Evolutionary conservation across 2,113 vertebrate species (phyloP).

Genomic region (Coreoperca whiteheadi): DNA sequence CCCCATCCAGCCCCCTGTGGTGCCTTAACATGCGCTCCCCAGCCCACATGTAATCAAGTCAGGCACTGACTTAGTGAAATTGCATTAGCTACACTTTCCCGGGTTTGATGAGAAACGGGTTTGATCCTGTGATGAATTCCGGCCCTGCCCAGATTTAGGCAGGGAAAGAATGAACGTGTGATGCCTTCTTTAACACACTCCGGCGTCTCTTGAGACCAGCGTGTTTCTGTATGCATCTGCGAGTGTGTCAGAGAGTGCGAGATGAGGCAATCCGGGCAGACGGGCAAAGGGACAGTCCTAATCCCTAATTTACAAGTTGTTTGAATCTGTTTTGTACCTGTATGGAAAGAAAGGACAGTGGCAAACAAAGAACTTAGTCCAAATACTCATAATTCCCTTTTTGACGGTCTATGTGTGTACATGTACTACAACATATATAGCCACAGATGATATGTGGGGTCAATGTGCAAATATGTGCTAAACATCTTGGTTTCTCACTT

Average conservation of each 20-base stretch:
- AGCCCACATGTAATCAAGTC: slow-evolving; percentile 86
- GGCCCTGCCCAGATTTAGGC: slow-evolving; percentile 70
- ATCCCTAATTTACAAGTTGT: slow-evolving; percentile 63
- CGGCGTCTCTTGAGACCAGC: slow-evolving; percentile 46
- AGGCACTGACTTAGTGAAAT: slow-evolving; percentile 89
- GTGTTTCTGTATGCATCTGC: slow-evolving; percentile 49
- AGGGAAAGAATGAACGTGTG: slow-evolving; percentile 61
- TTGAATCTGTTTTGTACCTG: slow-evolving; percentile 29
- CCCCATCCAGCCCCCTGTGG: slow-evolving; percentile 52
- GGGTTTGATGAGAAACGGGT: slow-evolving; percentile 86
- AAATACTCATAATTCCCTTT: not conserved
- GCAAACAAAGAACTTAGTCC: not conserved
- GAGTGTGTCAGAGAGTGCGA: slow-evolving; percentile 33
- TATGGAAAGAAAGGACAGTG: not conserved
- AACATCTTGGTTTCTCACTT: not conserved
- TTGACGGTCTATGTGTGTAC: not conserved
- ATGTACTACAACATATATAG: not conserved
- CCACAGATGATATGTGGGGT: not conserved
- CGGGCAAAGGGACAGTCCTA: slow-evolving; percentile 33
- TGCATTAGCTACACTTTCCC: slow-evolving; percentile 88
- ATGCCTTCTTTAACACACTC: slow-evolving; percentile 75
- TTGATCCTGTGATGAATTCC: slow-evolving; percentile 83
- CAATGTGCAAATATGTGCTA: not conserved
- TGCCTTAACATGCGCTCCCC: slow-evolving; percentile 63
- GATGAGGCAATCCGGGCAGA: slow-evolving; percentile 46